A percentile compares a stretch with the other conserved stretches of the same genome.
Evolutionary conservation across 1,140 invertebrate species (phyloP).

Genomic region (Lutraria rhynchaena): DNA sequence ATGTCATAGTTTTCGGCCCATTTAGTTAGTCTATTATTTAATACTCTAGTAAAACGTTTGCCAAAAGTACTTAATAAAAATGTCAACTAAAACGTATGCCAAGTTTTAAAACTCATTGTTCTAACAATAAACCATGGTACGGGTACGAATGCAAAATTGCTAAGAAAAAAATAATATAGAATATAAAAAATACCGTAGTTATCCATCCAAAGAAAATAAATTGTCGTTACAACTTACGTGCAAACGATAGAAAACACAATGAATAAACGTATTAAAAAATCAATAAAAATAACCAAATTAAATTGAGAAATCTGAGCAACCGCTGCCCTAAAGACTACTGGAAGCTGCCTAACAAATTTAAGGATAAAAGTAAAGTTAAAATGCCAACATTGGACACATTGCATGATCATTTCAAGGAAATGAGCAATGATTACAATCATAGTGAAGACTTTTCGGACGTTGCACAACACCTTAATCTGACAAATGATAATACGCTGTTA

Average conservation of each 20-base stretch:
- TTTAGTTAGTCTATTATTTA: too few relatives aligned
- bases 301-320: neutral
- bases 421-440: neutral
- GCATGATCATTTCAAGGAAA: constrained; percentile 20
- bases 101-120: too few relatives aligned
- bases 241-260: constrained; percentile 34
- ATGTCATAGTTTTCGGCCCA: too few relatives aligned
- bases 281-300: constrained; percentile 5
- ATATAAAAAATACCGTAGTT: neutral
- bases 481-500: neutral
- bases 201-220: neutral
- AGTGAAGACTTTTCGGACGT: neutral
- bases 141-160: neutral
- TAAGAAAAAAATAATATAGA: constrained; percentile 2
- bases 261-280: neutral
- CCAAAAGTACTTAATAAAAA: too few relatives aligned
- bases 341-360: constrained; percentile 26
- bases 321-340: constrained; percentile 18
- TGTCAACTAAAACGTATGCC: too few relatives aligned
- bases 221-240: neutral
- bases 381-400: neutral
- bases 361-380: neutral
- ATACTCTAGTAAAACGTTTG: too few relatives aligned
- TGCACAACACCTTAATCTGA: neutral
- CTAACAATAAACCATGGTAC: constrained; percentile 20